Percentiles rank a stretch among this genome's conserved stretches.
phyloP scores from a whole-genome alignment of 2,888 invertebrate genomes.

The Drosophila putrida region DNA sequence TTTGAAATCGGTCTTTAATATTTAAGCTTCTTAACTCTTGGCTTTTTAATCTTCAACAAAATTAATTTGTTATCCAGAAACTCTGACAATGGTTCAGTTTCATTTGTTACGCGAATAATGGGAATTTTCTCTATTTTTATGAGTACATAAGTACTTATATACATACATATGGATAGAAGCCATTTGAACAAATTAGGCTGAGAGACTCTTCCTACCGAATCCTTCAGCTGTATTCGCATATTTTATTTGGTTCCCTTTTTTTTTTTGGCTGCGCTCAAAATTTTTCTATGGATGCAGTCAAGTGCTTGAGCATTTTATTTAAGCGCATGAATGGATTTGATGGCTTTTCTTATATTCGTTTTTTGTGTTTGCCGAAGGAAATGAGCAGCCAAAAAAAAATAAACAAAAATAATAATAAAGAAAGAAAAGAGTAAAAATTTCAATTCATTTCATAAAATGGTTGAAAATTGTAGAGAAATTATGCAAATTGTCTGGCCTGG shows the following conservation, averaged over 20 bases:
- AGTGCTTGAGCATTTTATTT: conserved; percentile 82
- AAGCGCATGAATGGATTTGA: conserved; percentile 84
- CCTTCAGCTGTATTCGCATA: conserved; percentile 29
- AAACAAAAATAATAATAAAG: conserved; percentile 38
- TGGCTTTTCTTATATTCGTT: conserved; percentile 67
- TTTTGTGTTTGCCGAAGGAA: conserved; percentile 47
- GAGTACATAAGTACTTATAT: neutral
- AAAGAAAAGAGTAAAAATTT: conserved; percentile 59
- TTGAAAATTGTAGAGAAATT: conserved; percentile 83
- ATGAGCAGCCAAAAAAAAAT: conserved; percentile 54
- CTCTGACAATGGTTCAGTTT: conserved; percentile 29
- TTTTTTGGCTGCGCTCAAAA: conserved; percentile 42
- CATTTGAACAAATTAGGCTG: conserved; percentile 74
- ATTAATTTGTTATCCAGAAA: conserved; percentile 19
- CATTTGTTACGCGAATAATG: conserved; percentile 40
- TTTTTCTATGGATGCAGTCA: conserved; percentile 84
- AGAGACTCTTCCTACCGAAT: conserved; percentile 37
- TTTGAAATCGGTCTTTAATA: neutral
- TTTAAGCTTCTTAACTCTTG: conserved; percentile 5
- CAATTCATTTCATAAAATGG: conserved; percentile 82
- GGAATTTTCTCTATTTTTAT: conserved; percentile 38
- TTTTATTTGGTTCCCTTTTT: conserved; percentile 50
- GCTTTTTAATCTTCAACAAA: conserved; percentile 5
- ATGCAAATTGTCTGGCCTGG: conserved; percentile 68
- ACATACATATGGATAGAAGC: conserved; percentile 34